Evolutionary conservation across 1,140 invertebrate genomes (phyloP).

Genomic region (Melitaea cinxia): DNA sequence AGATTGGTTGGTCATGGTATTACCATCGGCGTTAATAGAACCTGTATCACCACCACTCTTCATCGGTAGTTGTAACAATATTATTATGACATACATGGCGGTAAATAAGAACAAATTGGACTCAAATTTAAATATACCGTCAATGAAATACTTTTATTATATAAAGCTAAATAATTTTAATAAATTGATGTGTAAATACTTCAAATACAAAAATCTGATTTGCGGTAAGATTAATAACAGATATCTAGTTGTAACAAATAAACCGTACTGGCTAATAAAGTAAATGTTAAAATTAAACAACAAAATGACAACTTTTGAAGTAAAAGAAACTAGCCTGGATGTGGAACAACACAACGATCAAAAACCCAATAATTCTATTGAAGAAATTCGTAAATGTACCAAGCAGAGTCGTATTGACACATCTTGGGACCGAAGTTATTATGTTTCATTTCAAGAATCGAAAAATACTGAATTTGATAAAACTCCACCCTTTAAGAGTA

Average conservation of each 20-base stretch:
- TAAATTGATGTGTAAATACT: not conserved
- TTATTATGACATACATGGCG: not conserved
- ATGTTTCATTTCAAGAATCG: slow-evolving; percentile 49
- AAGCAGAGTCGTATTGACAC: slow-evolving; percentile 51
- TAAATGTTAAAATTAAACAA: not conserved
- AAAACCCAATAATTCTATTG: slow-evolving; percentile 52
- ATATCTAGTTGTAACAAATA: too few relatives aligned
- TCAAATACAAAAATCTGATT: not conserved
- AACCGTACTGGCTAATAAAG: not conserved
- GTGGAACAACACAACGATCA: slow-evolving; percentile 43
- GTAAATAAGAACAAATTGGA: not conserved
- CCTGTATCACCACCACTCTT: too few relatives aligned
- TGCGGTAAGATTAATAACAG: too few relatives aligned
- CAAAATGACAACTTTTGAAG: slow-evolving; percentile 34
- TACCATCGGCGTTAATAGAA: too few relatives aligned
- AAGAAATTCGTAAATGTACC: slow-evolving; percentile 63
- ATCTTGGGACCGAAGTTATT: slow-evolving; percentile 62
- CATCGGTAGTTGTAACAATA: too few relatives aligned
- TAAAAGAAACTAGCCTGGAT: slow-evolving; percentile 46
- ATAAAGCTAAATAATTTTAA: not conserved
- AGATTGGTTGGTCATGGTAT: too few relatives aligned
- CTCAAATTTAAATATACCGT: not conserved
- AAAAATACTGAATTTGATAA: slow-evolving; percentile 46
- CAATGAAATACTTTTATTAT: not conserved
- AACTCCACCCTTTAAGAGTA: slow-evolving; percentile 60